A percentile compares a stretch with the other conserved stretches of the same genome.
Evolutionary conservation across 1,140 invertebrate genomes (phyloP).

Genomic region (Metopolophium dirhodum): DNA sequence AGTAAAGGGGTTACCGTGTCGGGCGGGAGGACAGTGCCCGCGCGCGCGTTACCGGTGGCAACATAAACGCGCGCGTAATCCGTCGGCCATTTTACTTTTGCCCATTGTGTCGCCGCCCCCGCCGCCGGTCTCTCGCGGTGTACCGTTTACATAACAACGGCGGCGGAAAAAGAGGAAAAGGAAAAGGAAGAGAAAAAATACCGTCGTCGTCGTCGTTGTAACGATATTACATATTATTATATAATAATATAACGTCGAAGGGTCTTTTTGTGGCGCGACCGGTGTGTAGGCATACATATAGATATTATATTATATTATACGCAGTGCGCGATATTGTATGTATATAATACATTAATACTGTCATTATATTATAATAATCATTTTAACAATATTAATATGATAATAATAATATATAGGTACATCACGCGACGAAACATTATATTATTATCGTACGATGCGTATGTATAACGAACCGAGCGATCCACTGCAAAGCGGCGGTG

Average conservation of each 20-base stretch:
- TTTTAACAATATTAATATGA: not conserved
- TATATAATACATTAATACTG: not conserved
- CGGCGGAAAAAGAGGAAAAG: not conserved
- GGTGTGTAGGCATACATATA: not conserved
- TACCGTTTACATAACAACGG: not conserved
- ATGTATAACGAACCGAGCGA: not conserved
- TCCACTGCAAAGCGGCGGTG: not conserved
- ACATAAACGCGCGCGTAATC: conserved; percentile 54
- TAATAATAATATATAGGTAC: not conserved
- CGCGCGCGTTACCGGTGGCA: conserved; percentile 55
- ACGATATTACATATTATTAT: not conserved
- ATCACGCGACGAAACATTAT: not conserved
- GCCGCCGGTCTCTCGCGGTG: conserved; percentile 5
- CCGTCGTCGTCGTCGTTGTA: not conserved
- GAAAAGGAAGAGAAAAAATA: conserved; percentile 37
- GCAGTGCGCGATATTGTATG: not conserved
- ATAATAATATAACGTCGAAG: conserved; percentile 35
- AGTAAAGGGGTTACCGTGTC: not conserved
- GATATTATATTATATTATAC: not conserved
- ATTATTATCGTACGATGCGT: not conserved
- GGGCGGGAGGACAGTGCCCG: not conserved
- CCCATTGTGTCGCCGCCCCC: conserved; percentile 55
- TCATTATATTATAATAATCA: not conserved
- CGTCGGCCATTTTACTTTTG: conserved; percentile 57
- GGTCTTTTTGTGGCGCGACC: conserved; percentile 1